Percentiles rank a stretch among this genome's conserved stretches.
Evolutionary conservation across 2,797 vertebrate genomes (phyloP).

Genomic region (Alca torda): DNA sequence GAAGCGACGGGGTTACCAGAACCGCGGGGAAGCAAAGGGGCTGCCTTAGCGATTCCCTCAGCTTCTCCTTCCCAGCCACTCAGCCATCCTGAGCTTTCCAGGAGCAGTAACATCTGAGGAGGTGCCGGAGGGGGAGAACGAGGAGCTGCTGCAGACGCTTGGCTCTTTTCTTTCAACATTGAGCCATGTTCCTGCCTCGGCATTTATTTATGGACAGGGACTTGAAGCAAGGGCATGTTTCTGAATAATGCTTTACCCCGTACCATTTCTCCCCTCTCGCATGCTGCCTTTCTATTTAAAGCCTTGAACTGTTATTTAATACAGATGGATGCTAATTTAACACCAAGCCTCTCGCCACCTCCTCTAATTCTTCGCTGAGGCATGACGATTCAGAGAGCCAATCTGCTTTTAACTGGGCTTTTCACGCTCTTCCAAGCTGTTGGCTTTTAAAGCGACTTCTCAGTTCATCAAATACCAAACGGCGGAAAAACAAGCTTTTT

Average conservation of each 20-base stretch:
- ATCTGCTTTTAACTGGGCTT: slow-evolving; percentile 31
- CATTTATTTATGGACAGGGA: slow-evolving; percentile 39
- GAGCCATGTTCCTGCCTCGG: neutral
- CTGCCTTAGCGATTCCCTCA: neutral
- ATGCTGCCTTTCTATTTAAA: slow-evolving; percentile 46
- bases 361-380: slow-evolving; percentile 49
- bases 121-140: neutral
- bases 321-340: slow-evolving; percentile 57
- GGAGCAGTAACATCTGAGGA: neutral
- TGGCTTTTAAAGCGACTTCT: slow-evolving; percentile 41
- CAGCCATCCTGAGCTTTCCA: neutral
- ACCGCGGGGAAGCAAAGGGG: neutral
- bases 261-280: slow-evolving; percentile 25
- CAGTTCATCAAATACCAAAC: neutral
- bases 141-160: neutral
- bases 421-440: slow-evolving; percentile 14
- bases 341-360: slow-evolving; percentile 42
- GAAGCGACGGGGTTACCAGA: accelerated
- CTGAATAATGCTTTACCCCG: slow-evolving; percentile 12
- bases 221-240: slow-evolving; percentile 36
- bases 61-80: neutral
- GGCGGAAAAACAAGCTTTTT: neutral
- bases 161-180: neutral
- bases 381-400: slow-evolving; percentile 23
- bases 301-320: slow-evolving; percentile 39